Percentiles rank a stretch among this genome's conserved stretches.
These are phyloP conservation scores for Phrynosoma blainvillii DNA, from an alignment of 2,113 vertebrate species.

Conservation along the genomic window DNA sequence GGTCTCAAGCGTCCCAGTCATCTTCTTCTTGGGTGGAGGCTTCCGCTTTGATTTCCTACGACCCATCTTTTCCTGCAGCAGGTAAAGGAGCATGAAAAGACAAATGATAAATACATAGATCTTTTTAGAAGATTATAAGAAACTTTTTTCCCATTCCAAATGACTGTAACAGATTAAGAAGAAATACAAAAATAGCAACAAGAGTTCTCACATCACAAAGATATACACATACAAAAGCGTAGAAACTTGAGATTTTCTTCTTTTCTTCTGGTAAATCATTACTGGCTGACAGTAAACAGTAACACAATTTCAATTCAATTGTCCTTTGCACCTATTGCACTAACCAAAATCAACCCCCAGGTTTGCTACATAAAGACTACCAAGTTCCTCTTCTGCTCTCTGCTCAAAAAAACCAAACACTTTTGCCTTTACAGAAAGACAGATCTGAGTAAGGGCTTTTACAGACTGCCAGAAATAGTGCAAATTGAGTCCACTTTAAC, in stretches of 20 bases:
- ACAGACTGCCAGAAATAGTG: no score
- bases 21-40: slow-evolving; percentile 91
- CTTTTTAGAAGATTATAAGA: neutral
- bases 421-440: neutral
- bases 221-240: no score
- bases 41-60: slow-evolving; percentile 92
- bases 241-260: no score
- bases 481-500: no score
- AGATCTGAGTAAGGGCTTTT: neutral
- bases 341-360: neutral
- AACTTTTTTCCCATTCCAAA: neutral
- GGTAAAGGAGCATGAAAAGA: neutral
- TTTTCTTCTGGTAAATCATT: no score
- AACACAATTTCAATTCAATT: neutral
- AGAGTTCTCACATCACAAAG: no score
- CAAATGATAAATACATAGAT: neutral
- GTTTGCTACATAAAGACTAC: neutral
- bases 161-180: neutral
- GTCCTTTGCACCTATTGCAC: neutral
- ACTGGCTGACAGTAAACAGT: no score
- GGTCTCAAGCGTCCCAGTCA: slow-evolving; percentile 89
- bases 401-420: neutral
- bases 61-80: slow-evolving; percentile 75
- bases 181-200: neutral
- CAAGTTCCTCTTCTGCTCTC: neutral